These are phyloP conservation scores for Myotis planiceps DNA, from an alignment of 2,797 vertebrate species.

Conservation along the genomic window DNA sequence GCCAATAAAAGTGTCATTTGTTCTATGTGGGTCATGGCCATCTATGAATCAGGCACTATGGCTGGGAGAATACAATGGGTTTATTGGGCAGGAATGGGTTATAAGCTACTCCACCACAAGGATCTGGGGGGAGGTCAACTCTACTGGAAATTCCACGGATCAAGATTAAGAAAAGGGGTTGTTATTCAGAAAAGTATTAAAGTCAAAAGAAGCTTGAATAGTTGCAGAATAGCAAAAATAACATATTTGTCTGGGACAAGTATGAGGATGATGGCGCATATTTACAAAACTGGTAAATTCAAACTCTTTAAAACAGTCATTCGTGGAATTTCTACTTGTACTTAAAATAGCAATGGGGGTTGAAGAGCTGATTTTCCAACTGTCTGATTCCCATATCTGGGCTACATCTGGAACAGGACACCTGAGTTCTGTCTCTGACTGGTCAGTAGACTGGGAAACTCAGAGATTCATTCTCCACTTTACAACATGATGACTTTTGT, in stretches of 20 bases:
- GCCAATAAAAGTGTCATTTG: background rate
- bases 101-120: background rate
- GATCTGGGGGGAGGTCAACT: background rate
- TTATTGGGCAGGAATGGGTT: background rate
- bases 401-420: background rate
- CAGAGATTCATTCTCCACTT: background rate
- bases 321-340: background rate
- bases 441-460: too few species aligned
- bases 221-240: background rate
- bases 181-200: background rate
- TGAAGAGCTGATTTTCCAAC: background rate
- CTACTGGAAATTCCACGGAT: background rate
- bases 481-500: background rate
- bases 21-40: background rate
- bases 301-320: background rate
- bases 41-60: background rate
- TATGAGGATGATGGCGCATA: background rate
- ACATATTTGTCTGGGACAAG: background rate
- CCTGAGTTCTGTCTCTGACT: background rate
- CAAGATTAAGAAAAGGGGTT: background rate
- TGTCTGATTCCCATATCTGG: background rate
- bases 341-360: background rate
- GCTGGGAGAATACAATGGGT: background rate
- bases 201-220: background rate
- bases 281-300: background rate